Conservation (phyloP, 2,888 invertebrate genomes). For the Arrhopalites spinosus region DNA sequence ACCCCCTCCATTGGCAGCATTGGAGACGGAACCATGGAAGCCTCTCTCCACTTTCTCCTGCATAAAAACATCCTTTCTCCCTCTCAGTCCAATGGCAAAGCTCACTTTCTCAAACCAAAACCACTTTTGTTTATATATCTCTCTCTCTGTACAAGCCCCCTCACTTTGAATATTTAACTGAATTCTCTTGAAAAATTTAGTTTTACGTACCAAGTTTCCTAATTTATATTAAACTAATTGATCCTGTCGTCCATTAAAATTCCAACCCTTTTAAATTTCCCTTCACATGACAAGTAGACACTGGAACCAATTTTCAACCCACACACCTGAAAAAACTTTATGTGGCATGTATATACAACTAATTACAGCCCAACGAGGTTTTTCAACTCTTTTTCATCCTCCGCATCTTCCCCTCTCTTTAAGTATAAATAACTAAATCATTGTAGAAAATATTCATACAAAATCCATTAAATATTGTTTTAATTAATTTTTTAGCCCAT, state of each 20-base stretch:
- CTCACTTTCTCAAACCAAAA: background rate
- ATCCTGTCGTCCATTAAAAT: conserved; percentile 11
- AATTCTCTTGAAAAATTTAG: conserved; percentile 6
- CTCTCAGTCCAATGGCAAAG: too few species aligned
- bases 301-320: too few species aligned
- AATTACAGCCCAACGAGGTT: too few species aligned
- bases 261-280: background rate
- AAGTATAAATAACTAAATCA: background rate
- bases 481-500: too few species aligned
- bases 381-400: too few species aligned
- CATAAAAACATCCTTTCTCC: background rate
- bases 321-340: background rate
- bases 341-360: too few species aligned
- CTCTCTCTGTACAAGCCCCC: background rate
- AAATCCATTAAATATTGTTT: background rate
- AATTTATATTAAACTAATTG: conserved; percentile 20
- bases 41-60: background rate
- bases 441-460: background rate
- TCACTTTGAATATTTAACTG: background rate
- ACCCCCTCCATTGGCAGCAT: conserved; percentile 7
- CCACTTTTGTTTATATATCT: background rate
- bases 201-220: background rate
- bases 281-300: too few species aligned
- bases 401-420: too few species aligned
- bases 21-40: too few species aligned